Evolutionary conservation across 2,113 vertebrate species (phyloP).

Genomic region (Xiphorhynchus elegans): DNA sequence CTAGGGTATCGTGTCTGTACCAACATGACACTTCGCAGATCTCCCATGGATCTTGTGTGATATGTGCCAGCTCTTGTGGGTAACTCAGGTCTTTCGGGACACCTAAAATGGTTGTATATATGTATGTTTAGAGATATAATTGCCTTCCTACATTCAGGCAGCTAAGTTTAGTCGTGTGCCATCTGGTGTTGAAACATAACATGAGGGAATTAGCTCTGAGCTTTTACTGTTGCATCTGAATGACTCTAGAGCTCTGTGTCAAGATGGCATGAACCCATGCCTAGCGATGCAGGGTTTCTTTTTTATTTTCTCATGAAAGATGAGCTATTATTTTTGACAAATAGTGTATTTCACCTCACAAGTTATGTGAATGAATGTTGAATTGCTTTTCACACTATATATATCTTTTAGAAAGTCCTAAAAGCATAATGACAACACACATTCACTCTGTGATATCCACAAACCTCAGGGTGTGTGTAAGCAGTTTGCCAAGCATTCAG

Average conservation of each 20-base stretch:
- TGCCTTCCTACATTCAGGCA: not conserved
- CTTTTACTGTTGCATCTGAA: fast-evolving
- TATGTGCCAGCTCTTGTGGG: not conserved
- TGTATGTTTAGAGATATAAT: not conserved
- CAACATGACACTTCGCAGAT: not conserved
- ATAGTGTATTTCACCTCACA: not conserved
- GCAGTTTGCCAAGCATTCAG: not conserved
- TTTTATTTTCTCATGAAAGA: not conserved
- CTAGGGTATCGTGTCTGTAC: not conserved
- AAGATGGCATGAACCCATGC: fast-evolving
- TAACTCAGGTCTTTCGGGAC: not conserved
- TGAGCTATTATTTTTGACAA: not conserved
- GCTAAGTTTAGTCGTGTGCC: not conserved
- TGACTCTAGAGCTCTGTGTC: not conserved
- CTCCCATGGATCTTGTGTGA: not conserved
- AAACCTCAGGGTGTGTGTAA: fast-evolving
- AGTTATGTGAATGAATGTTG: not conserved
- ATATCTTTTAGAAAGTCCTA: not conserved
- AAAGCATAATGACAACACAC: not conserved
- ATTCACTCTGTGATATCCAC: not conserved
- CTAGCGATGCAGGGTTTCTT: not conserved
- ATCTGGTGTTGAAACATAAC: not conserved
- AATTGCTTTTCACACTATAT: not conserved
- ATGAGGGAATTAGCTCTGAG: not conserved
- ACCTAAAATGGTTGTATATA: not conserved